Conservation (phyloP, 64 coral and sea anemone species). For the Stylophora pistillata region DNA sequence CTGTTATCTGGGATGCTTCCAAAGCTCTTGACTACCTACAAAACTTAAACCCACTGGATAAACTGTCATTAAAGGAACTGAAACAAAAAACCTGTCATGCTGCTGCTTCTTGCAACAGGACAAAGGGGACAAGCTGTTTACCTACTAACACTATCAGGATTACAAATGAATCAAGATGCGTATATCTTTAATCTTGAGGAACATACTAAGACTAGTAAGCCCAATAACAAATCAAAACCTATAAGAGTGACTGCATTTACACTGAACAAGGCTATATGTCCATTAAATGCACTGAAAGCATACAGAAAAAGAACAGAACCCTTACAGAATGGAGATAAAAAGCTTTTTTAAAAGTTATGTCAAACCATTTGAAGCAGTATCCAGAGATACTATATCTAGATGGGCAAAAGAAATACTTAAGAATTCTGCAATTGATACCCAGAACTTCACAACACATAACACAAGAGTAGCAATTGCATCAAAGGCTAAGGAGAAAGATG, state of each 20-base stretch:
- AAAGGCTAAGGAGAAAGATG: background rate
- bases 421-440: constrained; percentile 24
- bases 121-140: constrained; percentile 50
- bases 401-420: constrained; percentile 21
- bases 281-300: constrained; percentile 7
- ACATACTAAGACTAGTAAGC: no score
- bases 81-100: constrained; percentile 28
- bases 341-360: constrained; percentile 42
- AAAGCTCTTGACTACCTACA: constrained; percentile 54
- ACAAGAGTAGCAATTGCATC: constrained; percentile 28
- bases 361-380: constrained; percentile 50
- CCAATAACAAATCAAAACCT: no score
- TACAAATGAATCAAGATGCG: constrained; percentile 24
- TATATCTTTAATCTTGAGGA: no score
- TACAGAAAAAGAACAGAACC: background rate
- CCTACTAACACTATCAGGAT: constrained; percentile 35
- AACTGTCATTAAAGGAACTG: constrained; percentile 55
- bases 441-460: constrained; percentile 16
- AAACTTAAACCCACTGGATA: constrained; percentile 29
- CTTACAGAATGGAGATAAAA: background rate
- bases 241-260: no score
- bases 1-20: constrained; percentile 56
- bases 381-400: constrained; percentile 13
- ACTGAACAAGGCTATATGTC: background rate
- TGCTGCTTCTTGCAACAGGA: constrained; percentile 29